Base-by-base conservation (phyloP, 2,888 invertebrate genomes). In the Altica lythri region DNA sequence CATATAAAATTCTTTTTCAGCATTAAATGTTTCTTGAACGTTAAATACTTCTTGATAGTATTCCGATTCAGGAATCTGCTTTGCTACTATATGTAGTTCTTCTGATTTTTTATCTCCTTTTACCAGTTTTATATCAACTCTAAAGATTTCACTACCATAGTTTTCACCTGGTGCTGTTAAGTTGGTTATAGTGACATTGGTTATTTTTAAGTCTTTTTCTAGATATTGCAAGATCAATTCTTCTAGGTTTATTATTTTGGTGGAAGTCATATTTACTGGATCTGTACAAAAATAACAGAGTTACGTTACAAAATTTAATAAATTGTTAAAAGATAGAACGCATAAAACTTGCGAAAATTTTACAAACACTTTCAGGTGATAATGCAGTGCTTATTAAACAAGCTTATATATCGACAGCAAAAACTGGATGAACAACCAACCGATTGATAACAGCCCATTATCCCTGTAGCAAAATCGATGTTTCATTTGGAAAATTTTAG, bases 121-220 rank as follows among this genome's bases (percentile, higher is more conserved):
- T 30, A 54, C 16, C 10, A 57, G 16, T 18, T 46, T 44, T 3
- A 57, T 69, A 22, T 64, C 60, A 2, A 70, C 61, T 1, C 73
- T 71, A 1, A 81, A 61, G 66, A 83, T 81, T 0, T 79, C 67
- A 60, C 83, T 82, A 1, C 82, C 82, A 64, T 81, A 83, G 65
- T 83, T 83, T 57, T 83, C 83, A 1, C 83, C 83, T 0, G 78
- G 76, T 12, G 78, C 78, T 18, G 78, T 78, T 8, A 79, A 65
- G 55, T 71, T 72, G 13, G 69, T 67, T 12, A 72, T 69, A 9
- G 63, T 61, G 0, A 45, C 35, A 9, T 38, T 35, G 9, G 52
- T 19, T 3, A 58, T 51, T 35, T 54, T 30, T 22, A 44, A 48
- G 2, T 40, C 30, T 8, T 19, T 8, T 3, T 22, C 30, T 2